Base-by-base conservation (phyloP, 2,113 vertebrate genomes). In the Hypocryptadius cinnamomeus region DNA sequence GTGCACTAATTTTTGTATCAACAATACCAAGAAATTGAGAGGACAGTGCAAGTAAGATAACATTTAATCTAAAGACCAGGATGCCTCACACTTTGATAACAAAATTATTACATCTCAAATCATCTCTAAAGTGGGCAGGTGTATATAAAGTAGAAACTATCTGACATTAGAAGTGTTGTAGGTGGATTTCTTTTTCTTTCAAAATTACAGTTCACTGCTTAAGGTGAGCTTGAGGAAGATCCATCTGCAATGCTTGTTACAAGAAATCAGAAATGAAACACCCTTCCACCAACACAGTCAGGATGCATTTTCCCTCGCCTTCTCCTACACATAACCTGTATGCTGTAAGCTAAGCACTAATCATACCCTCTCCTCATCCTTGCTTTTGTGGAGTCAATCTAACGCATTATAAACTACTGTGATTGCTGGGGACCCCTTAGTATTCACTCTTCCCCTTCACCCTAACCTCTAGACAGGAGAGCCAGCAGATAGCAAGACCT, bases 181-280 rank as follows among this genome's bases (percentile, higher is more conserved):
- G 72, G 89, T 90, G 82, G 71, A 85, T 80, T 95, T 89, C 28
- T 78, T 69, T 92, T 92, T 88, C 90, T 79, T 92, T 79, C 51
- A 73, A 85, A 93, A 93, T 87, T 80, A 47, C 42, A 20, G 79
- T 90, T 89, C 54, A 77, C 25, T 87, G 31, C 24, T 93, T 84
- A 14, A 56, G 59, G 63, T 54, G 48, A 89, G 27, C 31, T 85
- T 79, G 18, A 85, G 73, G 64, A 91, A 92, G 39, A 65, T 82
- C 42, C 80, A 87, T 54, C 66, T 86, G 30, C 42, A 80, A 7
- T 44, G 37, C 22, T 79, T 87, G 28, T 91, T 83, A 44, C 9
- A 79, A 78, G 64, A 71, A 74, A 64, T 83, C 16, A 9, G 48
- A 92, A 92, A 79, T 63, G 22, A 91, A 94, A 64, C 53, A 78